phyloP scores from a whole-genome alignment of 2,888 invertebrate genomes.

The Geotrupes spiniger region DNA sequence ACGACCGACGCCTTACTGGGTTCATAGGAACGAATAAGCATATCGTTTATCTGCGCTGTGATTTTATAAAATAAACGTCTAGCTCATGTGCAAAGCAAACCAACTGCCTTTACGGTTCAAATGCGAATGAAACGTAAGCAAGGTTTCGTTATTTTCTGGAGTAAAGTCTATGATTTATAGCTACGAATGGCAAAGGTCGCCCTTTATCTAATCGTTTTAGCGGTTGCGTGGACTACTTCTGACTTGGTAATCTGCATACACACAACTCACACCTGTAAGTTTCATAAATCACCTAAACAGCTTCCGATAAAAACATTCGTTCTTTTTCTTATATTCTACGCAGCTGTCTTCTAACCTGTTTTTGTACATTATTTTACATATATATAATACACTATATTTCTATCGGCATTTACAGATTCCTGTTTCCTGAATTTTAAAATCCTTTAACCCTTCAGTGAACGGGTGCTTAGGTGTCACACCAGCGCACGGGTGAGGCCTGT shows the following conservation, averaged over 20 bases:
- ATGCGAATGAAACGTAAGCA: constrained; percentile 33
- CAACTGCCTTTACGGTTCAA: constrained; percentile 29
- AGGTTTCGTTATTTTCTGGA: constrained; percentile 36
- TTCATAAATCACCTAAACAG: constrained; percentile 34
- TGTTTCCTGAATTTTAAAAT: no score
- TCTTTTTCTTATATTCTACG: no score
- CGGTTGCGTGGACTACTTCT: constrained; percentile 31
- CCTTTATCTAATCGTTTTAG: constrained; percentile 33
- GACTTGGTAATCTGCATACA: constrained; percentile 32
- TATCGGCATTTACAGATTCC: no score
- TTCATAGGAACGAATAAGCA: no score
- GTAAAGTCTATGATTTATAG: constrained; percentile 37
- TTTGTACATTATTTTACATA: no score
- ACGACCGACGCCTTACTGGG: no score
- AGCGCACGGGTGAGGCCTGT: no score
- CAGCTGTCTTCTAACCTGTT: no score
- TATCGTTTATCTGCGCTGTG: constrained; percentile 21
- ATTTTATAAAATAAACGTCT: constrained; percentile 28
- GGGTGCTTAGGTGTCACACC: no score
- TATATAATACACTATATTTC: no score
- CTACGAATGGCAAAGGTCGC: constrained; percentile 34
- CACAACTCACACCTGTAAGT: constrained; percentile 25
- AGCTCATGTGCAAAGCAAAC: constrained; percentile 29
- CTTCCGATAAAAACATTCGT: no score
- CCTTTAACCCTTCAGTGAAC: no score